phyloP scores from a whole-genome alignment of 92 coral and sea anemone species.

The Meandrina meandrites region DNA sequence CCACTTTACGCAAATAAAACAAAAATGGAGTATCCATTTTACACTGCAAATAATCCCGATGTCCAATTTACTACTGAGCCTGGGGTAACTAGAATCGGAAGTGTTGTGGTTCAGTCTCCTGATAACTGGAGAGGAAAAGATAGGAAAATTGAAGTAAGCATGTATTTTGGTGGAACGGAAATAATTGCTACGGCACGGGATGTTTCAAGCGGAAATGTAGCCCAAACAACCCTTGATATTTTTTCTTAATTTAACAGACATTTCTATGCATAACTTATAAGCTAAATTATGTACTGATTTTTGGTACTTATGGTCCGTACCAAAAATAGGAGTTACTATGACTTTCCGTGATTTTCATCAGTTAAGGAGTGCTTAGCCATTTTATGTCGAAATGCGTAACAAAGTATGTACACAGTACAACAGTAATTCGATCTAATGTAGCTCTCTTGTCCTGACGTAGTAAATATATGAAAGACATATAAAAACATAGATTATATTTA shows the following conservation, averaged over 20 bases:
- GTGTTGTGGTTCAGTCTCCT: neutral
- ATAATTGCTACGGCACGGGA: neutral
- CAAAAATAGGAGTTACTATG: too few species aligned
- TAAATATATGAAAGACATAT: too few species aligned
- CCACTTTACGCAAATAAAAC: neutral
- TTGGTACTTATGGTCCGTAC: too few species aligned
- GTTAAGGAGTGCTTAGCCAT: too few species aligned
- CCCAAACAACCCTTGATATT: neutral
- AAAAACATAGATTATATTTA: too few species aligned
- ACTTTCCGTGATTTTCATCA: too few species aligned
- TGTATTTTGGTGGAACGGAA: conserved; percentile 9
- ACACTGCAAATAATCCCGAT: neutral
- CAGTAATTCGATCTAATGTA: too few species aligned
- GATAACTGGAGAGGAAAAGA: neutral
- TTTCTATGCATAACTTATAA: too few species aligned
- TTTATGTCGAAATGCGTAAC: too few species aligned
- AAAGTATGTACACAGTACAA: too few species aligned
- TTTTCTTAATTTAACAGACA: neutral
- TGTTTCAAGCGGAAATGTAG: conserved; percentile 14
- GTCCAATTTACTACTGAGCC: neutral
- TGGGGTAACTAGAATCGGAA: neutral
- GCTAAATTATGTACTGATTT: too few species aligned
- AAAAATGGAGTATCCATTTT: neutral
- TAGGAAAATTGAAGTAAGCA: neutral
- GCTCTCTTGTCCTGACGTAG: too few species aligned